Percentiles rank a stretch among this genome's conserved stretches.
These are phyloP conservation scores for Brachystomella parvula DNA, from an alignment of 1,140 invertebrate species.

Conservation along the genomic window DNA sequence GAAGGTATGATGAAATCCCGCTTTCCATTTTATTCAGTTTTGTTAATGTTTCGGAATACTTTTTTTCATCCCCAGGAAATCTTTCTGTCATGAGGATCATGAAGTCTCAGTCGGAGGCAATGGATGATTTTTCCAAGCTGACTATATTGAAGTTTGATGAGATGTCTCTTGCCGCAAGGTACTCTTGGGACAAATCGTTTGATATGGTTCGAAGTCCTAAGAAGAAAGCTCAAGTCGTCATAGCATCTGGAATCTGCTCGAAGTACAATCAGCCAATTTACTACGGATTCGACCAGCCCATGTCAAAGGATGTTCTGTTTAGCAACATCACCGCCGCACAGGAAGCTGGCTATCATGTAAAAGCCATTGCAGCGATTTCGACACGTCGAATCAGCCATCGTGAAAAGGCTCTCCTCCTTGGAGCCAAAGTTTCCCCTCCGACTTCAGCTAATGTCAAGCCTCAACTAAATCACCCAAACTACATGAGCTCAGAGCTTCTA, in stretches of 20 bases:
- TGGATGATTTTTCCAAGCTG: neutral
- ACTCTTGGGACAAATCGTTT: neutral
- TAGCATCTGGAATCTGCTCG: slow-evolving; percentile 19
- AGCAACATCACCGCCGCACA: neutral
- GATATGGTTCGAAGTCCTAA: neutral
- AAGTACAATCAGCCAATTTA: slow-evolving; percentile 32
- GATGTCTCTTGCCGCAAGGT: neutral
- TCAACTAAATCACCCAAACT: neutral
- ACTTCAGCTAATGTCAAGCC: neutral
- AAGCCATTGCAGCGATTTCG: slow-evolving; percentile 20
- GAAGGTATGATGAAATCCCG: too few relatives aligned
- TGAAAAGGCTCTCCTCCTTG: neutral
- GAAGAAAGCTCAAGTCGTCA: slow-evolving; percentile 21
- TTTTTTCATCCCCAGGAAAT: neutral
- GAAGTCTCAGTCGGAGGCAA: neutral
- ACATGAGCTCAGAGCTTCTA: neutral
- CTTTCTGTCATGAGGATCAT: neutral
- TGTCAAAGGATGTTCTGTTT: slow-evolving; percentile 13
- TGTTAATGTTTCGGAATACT: too few relatives aligned
- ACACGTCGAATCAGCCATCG: slow-evolving; percentile 14
- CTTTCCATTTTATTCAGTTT: too few relatives aligned
- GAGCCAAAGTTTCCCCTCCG: neutral
- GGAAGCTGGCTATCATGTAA: slow-evolving; percentile 15
- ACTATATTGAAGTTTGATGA: slow-evolving; percentile 3
- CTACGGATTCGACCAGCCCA: slow-evolving; percentile 25